Evolutionary conservation across 2,797 vertebrate genomes (phyloP), one percentile per base, ranked within the genome.

Genomic region (Loriculus beryllinus): DNA sequence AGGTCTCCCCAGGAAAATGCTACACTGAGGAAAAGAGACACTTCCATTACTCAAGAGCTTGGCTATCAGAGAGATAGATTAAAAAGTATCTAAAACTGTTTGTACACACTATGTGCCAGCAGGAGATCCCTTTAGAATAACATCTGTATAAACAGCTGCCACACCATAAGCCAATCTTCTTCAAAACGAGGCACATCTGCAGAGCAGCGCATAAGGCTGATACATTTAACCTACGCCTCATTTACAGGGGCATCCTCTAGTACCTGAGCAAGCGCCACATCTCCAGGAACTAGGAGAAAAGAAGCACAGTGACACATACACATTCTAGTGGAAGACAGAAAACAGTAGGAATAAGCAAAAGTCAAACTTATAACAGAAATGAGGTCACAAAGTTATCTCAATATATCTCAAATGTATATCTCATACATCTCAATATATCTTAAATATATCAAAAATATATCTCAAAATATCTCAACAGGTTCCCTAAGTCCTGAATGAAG

Each of bases 121-220:
- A 76, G 70, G 54, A 74, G 82, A 88, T 85, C 42, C 67, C 71
- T 80, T 92, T 42, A 93, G 70, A 88, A 39, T 69, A 95, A 82
- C 92, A 96, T 95, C 88, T 94, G 82, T 63, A 93, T 28, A 56
- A 95, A 95, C 94, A 95, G 86, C 72, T 95, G 94, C 85, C 0
- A 9, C 69, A 85, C 70, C 80, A 42, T 82, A 94, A 93, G 88
- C 88, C 63, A 84, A 65, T 71, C 93, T 21, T 70, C 63, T 84
- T 89, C 79, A 84, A 70, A 79, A 88, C 72, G 49, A 82, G 63
- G 54, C 54, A 76, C 89, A 94, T 90, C 92, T 92, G 94, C 67
- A 54, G 59, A 62, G 56, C 18, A 74, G 48, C 7, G 6, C 25
- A 78, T 5, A 22, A 71, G 60, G 68, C 33, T 37, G 33, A 80